A percentile compares a stretch with the other conserved stretches of the same genome.
Evolutionary conservation across 2,797 vertebrate species (phyloP).

Genomic region (Euthynnus affinis): DNA sequence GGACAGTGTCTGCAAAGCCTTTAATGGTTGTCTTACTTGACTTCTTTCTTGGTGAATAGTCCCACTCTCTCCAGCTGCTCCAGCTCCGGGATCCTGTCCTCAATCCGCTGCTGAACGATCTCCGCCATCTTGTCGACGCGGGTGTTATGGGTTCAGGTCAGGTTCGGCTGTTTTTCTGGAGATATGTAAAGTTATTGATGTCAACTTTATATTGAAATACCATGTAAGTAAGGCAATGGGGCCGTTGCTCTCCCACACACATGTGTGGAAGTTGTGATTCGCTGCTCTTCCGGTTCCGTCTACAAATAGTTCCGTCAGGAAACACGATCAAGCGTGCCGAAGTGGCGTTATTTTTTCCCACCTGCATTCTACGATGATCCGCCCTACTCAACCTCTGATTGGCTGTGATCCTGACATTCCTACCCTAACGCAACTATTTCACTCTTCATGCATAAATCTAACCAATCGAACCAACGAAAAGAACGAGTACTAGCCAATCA

Average conservation of each 20-base stretch:
- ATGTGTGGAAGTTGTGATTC: constrained; percentile 80
- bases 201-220: neutral
- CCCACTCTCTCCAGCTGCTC: constrained; percentile 96
- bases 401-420: too few species aligned
- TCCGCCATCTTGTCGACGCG: constrained; percentile 89
- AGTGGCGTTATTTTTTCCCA: too few species aligned
- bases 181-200: too few species aligned
- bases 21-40: constrained; percentile 84
- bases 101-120: constrained; percentile 91
- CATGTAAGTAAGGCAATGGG: fast-evolving
- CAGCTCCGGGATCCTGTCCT: constrained; percentile 92
- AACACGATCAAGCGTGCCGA: constrained; percentile 32
- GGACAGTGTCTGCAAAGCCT: neutral
- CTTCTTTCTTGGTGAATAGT: constrained; percentile 90
- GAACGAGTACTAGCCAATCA: too few species aligned
- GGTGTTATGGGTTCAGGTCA: neutral
- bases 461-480: too few species aligned
- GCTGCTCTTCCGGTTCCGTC: constrained; percentile 71
- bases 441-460: too few species aligned
- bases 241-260: constrained; percentile 34
- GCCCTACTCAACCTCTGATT: too few species aligned
- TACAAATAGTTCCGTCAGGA: constrained; percentile 68
- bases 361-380: too few species aligned
- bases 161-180: neutral
- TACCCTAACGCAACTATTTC: too few species aligned